These are phyloP conservation scores for Bombyx mori DNA, from an alignment of 1,140 invertebrate species.

Conservation along the genomic window DNA sequence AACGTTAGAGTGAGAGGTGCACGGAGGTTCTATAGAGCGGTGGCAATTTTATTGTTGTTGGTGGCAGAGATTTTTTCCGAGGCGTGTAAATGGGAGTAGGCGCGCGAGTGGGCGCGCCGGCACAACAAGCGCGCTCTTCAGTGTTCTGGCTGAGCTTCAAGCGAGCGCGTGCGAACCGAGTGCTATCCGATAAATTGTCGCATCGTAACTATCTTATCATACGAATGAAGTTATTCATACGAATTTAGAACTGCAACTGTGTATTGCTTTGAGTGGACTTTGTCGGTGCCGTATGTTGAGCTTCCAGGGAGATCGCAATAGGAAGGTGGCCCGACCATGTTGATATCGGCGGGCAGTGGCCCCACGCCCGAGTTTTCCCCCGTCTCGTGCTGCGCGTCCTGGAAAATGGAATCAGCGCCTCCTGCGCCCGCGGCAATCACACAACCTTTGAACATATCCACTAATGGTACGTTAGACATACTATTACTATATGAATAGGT, in stretches of 20 bases:
- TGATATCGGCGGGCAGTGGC: conserved; percentile 69
- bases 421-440: conserved; percentile 54
- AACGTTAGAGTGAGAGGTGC: conserved; percentile 66
- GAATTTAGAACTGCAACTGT: conserved; percentile 15
- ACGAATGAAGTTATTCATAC: conserved; percentile 10
- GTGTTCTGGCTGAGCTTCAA: conserved; percentile 68
- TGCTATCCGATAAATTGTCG: conserved; percentile 31
- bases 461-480: conserved; percentile 51
- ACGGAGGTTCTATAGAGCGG: conserved; percentile 48
- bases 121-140: conserved; percentile 65
- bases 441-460: conserved; percentile 57
- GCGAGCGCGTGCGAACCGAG: conserved; percentile 55
- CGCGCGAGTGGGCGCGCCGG: conserved; percentile 64
- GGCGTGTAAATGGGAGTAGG: conserved; percentile 69
- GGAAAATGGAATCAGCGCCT: conserved; percentile 69
- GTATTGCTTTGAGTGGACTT: conserved; percentile 40
- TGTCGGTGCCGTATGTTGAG: conserved; percentile 45
- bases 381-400: conserved; percentile 67
- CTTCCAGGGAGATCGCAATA: conserved; percentile 19
- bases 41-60: conserved; percentile 67
- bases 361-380: conserved; percentile 68
- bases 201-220: not conserved
- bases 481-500: not conserved
- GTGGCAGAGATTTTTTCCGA: conserved; percentile 61
- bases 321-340: conserved; percentile 59